Evolutionary conservation across 2,113 vertebrate genomes (phyloP).

Genomic region (Seriola rivoliana): DNA sequence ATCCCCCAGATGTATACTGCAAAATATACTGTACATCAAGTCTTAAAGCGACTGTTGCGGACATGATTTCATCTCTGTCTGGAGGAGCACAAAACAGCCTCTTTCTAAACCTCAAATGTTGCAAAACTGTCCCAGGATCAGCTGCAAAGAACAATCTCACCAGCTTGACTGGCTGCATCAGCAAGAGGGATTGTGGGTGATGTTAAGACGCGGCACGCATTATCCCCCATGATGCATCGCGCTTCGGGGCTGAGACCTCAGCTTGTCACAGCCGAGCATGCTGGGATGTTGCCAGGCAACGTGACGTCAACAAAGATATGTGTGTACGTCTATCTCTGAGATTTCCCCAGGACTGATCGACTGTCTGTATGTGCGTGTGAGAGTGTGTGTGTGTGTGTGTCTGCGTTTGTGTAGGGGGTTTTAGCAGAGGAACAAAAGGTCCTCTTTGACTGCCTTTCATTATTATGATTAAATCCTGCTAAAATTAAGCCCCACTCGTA

Average conservation of each 20-base stretch:
- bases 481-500: slow-evolving; percentile 55
- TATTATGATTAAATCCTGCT: slow-evolving; percentile 57
- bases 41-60: slow-evolving; percentile 54
- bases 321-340: slow-evolving; percentile 52
- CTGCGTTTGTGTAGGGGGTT: slow-evolving; percentile 23
- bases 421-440: slow-evolving; percentile 58
- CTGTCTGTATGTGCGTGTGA: slow-evolving; percentile 28
- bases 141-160: slow-evolving; percentile 44
- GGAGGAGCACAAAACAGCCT: slow-evolving; percentile 29
- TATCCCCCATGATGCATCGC: slow-evolving; percentile 76
- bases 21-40: slow-evolving; percentile 30
- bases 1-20: slow-evolving; percentile 43
- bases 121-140: slow-evolving; percentile 53
- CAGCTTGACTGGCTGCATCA: slow-evolving; percentile 33
- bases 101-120: slow-evolving; percentile 26
- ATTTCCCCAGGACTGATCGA: slow-evolving; percentile 50
- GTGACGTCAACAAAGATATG: slow-evolving; percentile 72
- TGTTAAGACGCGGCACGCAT: slow-evolving; percentile 63
- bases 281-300: slow-evolving; percentile 81
- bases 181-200: slow-evolving; percentile 67
- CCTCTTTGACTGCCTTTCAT: slow-evolving; percentile 56
- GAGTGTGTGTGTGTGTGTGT: slow-evolving; percentile 12
- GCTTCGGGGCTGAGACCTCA: slow-evolving; percentile 74
- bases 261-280: slow-evolving; percentile 72
- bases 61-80: slow-evolving; percentile 21